phyloP scores from a whole-genome alignment of 2,797 vertebrate species.

The Craterocephalus amniculus region DNA sequence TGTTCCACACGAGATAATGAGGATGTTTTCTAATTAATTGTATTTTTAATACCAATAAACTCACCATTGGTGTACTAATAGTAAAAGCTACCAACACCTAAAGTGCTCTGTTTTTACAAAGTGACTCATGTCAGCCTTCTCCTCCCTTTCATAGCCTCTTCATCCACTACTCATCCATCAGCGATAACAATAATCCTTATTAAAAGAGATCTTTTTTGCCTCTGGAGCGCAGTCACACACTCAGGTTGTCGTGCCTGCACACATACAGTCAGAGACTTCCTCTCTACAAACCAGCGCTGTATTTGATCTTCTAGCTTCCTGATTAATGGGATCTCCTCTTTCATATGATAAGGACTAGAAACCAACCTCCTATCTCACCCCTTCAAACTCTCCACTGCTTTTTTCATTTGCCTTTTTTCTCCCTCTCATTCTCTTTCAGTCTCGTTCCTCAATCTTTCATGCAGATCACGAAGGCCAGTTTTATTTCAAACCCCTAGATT shows the following conservation, averaged over 20 bases:
- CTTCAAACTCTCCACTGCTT: slow-evolving; percentile 37
- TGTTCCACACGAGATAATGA: neutral
- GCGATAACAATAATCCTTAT: slow-evolving; percentile 58
- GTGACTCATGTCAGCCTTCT: slow-evolving; percentile 11
- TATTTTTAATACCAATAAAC: slow-evolving; percentile 11
- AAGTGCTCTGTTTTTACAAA: neutral
- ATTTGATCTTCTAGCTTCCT: slow-evolving; percentile 65
- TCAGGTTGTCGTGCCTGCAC: slow-evolving; percentile 47
- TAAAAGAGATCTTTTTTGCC: slow-evolving; percentile 36
- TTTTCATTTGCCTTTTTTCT: slow-evolving; percentile 24
- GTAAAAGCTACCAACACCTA: slow-evolving; percentile 3
- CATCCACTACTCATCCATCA: slow-evolving; percentile 29
- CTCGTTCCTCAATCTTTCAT: slow-evolving; percentile 13
- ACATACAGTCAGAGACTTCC: slow-evolving; percentile 3
- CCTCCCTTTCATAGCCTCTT: slow-evolving; percentile 7
- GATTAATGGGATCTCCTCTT: slow-evolving; percentile 70
- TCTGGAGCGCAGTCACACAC: slow-evolving; percentile 36
- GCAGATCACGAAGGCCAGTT: slow-evolving; percentile 41
- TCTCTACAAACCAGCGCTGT: slow-evolving; percentile 42
- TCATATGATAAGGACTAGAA: slow-evolving; percentile 54
- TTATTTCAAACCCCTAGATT: slow-evolving; percentile 49
- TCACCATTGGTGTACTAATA: neutral
- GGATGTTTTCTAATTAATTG: neutral
- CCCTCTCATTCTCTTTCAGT: slow-evolving; percentile 1
- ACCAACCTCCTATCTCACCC: slow-evolving; percentile 51